phyloP scores from a whole-genome alignment of 2,113 vertebrate genomes.

The Dendrocopos noguchii region DNA sequence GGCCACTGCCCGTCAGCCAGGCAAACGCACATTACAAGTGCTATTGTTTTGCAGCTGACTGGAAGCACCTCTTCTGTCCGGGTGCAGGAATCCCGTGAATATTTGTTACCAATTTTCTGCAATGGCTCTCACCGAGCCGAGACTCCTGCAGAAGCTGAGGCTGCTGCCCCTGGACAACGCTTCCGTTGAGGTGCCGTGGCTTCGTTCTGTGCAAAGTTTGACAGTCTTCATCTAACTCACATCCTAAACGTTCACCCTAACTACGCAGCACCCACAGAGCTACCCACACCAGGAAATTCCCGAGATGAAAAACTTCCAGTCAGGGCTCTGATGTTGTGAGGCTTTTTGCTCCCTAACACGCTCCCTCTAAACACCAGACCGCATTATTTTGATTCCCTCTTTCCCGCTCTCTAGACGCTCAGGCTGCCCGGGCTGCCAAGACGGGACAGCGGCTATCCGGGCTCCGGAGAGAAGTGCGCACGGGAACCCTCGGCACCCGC shows the following conservation, averaged over 20 bases:
- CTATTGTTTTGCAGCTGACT: not conserved
- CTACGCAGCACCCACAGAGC: not conserved
- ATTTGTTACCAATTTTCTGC: not conserved
- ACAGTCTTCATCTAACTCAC: rapidly evolving
- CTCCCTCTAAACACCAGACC: rapidly evolving
- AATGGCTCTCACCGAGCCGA: not conserved
- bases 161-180: not conserved
- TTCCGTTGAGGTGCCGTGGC: not conserved
- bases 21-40: rapidly evolving
- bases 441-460: not conserved
- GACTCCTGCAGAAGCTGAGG: not conserved
- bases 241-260: not conserved
- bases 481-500: too few species aligned
- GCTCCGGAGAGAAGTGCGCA: too few species aligned
- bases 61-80: not conserved
- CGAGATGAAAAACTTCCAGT: not conserved
- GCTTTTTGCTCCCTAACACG: not conserved
- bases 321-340: rapidly evolving
- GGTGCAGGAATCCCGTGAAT: not conserved
- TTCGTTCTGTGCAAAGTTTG: not conserved
- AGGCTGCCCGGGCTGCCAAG: not conserved
- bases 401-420: rapidly evolving
- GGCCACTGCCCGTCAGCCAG: not conserved
- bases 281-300: not conserved
- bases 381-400: not conserved